Conservation (phyloP, 2,888 invertebrate genomes). For the Protula sp. region DNA sequence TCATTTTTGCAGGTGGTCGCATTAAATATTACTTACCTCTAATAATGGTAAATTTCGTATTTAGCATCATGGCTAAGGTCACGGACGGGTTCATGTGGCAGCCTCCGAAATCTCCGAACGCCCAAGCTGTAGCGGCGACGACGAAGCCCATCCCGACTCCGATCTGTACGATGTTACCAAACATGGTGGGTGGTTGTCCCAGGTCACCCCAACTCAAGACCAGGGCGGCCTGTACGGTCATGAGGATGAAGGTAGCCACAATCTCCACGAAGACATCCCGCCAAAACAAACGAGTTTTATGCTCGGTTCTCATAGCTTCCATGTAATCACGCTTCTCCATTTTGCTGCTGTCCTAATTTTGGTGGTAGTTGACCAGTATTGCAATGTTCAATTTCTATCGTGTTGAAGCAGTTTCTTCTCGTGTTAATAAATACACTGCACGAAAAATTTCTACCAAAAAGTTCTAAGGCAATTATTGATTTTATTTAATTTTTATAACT, state of each 20-base stretch:
- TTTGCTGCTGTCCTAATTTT: too few species aligned
- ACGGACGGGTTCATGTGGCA: neutral
- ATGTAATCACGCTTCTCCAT: too few species aligned
- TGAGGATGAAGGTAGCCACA: neutral
- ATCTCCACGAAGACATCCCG: neutral
- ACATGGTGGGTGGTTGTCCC: neutral
- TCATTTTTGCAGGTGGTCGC: neutral
- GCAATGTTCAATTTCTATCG: too few species aligned
- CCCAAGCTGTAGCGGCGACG: neutral
- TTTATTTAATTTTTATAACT: too few species aligned
- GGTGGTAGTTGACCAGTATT: too few species aligned
- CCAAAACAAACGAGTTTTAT: too few species aligned
- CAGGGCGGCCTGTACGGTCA: neutral
- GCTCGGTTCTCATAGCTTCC: too few species aligned
- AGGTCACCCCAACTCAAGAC: neutral
- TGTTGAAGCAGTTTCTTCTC: too few species aligned
- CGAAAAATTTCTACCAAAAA: too few species aligned
- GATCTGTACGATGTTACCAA: neutral
- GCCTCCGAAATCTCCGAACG: neutral
- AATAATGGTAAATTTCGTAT: neutral
- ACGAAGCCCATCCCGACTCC: neutral
- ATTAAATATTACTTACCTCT: constrained; percentile 1
- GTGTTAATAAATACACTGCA: too few species aligned
- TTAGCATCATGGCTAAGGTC: neutral
- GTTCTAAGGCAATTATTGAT: too few species aligned